Evolutionary conservation across 2,888 invertebrate species (phyloP).

Genomic region (Drosophila leonis): DNA sequence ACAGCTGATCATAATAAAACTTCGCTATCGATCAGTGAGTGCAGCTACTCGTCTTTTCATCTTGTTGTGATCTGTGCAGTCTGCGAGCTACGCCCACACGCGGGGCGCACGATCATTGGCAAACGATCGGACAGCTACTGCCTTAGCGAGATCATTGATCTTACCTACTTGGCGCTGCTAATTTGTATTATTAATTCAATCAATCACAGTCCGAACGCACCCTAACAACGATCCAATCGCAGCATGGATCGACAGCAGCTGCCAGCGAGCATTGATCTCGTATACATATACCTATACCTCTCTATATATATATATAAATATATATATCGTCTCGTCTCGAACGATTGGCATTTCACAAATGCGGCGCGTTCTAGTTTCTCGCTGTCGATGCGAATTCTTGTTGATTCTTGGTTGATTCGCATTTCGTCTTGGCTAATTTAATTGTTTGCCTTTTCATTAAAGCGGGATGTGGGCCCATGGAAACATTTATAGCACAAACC

Average conservation of each 20-base stretch:
- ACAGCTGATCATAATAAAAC: neutral
- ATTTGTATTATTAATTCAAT: constrained; percentile 82
- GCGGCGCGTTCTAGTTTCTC: constrained; percentile 73
- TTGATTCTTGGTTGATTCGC: constrained; percentile 53
- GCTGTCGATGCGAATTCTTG: constrained; percentile 46
- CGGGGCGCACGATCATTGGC: constrained; percentile 1
- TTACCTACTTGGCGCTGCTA: constrained; percentile 78
- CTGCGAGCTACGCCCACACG: constrained; percentile 43
- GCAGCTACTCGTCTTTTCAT: constrained; percentile 13
- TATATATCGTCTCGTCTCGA: constrained; percentile 18
- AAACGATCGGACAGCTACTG: constrained; percentile 30
- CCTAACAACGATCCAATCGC: constrained; percentile 75
- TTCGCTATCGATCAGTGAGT: constrained; percentile 11
- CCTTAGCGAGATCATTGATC: constrained; percentile 71
- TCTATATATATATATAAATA: neutral
- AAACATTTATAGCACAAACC: constrained; percentile 74
- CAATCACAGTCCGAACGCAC: constrained; percentile 66
- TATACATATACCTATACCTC: constrained; percentile 1
- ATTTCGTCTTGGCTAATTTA: constrained; percentile 80
- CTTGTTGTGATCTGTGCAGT: constrained; percentile 42
- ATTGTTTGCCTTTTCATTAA: constrained; percentile 79
- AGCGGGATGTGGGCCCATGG: constrained; percentile 71
- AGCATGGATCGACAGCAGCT: constrained; percentile 63
- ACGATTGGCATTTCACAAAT: constrained; percentile 75
- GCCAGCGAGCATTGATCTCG: constrained; percentile 75